Base-by-base conservation (phyloP, 2,113 vertebrate species). In the Pluvialis apricaria region DNA sequence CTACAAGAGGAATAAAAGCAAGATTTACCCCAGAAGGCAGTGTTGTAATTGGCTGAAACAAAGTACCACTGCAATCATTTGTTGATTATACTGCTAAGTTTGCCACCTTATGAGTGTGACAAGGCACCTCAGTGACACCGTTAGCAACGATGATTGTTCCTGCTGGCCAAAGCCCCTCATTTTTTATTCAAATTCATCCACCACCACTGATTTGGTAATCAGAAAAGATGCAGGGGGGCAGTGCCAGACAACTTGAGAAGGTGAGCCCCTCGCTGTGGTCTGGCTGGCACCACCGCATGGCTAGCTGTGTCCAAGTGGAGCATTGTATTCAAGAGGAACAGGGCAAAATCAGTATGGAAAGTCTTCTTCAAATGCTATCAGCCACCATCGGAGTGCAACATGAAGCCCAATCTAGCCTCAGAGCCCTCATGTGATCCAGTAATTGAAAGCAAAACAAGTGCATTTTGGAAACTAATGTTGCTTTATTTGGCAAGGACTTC, bases 401-500 rank as follows among this genome's bases (percentile, higher is more conserved):
- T 38, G 42, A 54, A 10, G 1, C 13, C 32, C 68, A 45, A n/a
- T 32, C 22, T 47, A 91, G 65, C 32, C 72, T 75, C 52, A 94
- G 47, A 81, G 51, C 6, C 55, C 44, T 88, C 78, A 25, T 6
- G 17, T 38, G 66, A 69, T 44, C 55, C 86, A 86, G 55, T 20
- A 75, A 73, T 2, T 92, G 68, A 78, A 96, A 96, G 77, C 13
- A 76, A 96, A 91, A 90, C 70, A 82, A 93, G 64, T 62, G 62
- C 58, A 65, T 85, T 95, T 95, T 91, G 93, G 84, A 91, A 93
- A 91, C 45, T 29, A 69, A 6, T 19, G 25, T 62, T 93, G 93
- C 62, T 96, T 91, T 96, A 82, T 96, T 92, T 96, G 90, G 78
- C 90, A 91, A 91, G 17, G 54, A 65, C 36, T 88, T 91, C 54